Conservation (phyloP, 2,888 invertebrate species). For the Luperina nickerlii region DNA sequence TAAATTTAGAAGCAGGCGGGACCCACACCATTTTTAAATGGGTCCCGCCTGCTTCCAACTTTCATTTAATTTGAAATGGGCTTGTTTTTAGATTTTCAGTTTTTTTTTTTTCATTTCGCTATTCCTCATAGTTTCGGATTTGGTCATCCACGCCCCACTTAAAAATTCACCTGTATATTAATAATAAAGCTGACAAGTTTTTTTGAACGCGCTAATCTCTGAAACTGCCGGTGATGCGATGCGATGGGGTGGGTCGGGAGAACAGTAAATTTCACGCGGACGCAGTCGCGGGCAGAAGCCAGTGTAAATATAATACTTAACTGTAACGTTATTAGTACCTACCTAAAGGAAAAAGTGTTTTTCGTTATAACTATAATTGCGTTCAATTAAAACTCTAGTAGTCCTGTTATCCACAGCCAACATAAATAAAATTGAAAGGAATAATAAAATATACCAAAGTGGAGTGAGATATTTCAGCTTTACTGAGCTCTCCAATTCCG, state of each 20-base stretch:
- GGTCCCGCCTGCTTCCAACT: no score
- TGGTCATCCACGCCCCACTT: no score
- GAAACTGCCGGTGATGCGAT: not conserved
- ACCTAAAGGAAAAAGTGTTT: not conserved
- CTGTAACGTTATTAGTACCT: not conserved
- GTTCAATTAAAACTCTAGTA: conserved; percentile 5
- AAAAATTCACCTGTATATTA: no score
- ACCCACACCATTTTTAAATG: no score
- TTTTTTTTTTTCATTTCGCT: no score
- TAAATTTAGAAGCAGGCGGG: no score
- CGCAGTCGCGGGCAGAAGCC: not conserved
- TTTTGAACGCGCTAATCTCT: not conserved
- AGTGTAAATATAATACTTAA: not conserved
- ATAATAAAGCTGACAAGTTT: not conserved
- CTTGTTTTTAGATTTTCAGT: no score
- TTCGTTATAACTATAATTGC: not conserved
- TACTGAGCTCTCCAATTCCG: conserved; percentile 73
- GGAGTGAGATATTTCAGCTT: conserved; percentile 65
- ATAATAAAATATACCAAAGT: conserved; percentile 37
- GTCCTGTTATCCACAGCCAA: conserved; percentile 1
- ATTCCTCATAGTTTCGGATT: no score
- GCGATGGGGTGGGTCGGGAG: no score
- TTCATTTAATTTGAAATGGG: no score
- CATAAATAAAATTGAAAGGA: conserved; percentile 23
- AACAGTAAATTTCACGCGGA: not conserved